Base-by-base conservation (phyloP, 2,888 invertebrate species). In the Sarcophaga caerulescens region DNA sequence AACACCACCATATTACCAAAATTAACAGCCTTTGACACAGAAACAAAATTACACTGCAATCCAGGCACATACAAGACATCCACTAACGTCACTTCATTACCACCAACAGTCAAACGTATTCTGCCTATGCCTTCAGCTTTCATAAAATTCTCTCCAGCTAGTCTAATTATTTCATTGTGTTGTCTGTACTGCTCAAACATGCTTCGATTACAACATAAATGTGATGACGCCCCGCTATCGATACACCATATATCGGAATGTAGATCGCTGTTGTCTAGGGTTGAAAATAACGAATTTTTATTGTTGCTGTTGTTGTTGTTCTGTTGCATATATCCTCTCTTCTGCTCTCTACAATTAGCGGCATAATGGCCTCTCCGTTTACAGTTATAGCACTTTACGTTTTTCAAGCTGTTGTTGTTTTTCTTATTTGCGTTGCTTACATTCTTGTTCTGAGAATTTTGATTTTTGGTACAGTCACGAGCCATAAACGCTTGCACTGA, bases 351-450 rank as follows among this genome's bases (percentile, higher is more conserved):
- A 59, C 87, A 84, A 19, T 85, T 81, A 14, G 74, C 74, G 47
- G 84, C 84, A 19, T 68, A 85, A 35, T 84, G 84, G 6, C 84
- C 87, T 69, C 45, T 85, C 35, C 69, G 65, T 44, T 78, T 84
- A 44, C 85, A 84, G 60, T 71, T 84, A 65, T 76, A 83, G 47
- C 81, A 84, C 47, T 66, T 84, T 8, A 74, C n/a, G 23, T 84
- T 87, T 62, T 12, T 65, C 6, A 45, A 12, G 4, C 65, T 77
- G 75, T 63, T 77, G 75, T 63, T 77, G 12, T 17, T 63, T 2
- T 71, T 45, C 10, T 52, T 59, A 52, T 44, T 65, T 14, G 35
- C 74, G n/a, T 60, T 6, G 17, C 35, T 59, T 47, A 4, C 17
- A 17, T 17, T 57, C 12, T 57, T 57, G 17, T 57, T 11, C 74